Percentiles rank a stretch among this genome's conserved stretches.
Evolutionary conservation across 2,797 vertebrate species (phyloP).

Genomic region (Gouania willdenowi): DNA sequence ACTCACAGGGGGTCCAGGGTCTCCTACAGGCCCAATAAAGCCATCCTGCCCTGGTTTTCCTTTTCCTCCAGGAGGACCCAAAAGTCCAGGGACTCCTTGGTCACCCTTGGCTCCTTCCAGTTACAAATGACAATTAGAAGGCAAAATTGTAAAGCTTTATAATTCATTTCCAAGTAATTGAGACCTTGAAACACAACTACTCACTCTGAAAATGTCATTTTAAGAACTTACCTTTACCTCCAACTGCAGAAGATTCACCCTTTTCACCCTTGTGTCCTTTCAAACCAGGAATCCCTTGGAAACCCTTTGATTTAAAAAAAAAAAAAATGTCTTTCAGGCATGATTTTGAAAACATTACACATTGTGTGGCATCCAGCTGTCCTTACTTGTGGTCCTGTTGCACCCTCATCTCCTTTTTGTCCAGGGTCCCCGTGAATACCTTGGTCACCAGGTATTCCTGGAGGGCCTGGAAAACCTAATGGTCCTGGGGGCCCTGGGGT

Average conservation of each 20-base stretch:
- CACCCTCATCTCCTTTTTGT: conserved; percentile 32
- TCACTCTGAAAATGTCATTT: too few relatives aligned
- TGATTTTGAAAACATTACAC: background rate
- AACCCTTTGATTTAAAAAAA: conserved; percentile 54
- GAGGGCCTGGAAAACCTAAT: conserved; percentile 35
- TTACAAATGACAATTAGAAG: too few relatives aligned
- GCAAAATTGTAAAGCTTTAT: background rate
- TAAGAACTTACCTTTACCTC: conserved; percentile 46
- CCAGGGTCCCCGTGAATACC: conserved; percentile 48
- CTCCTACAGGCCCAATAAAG: conserved; percentile 32
- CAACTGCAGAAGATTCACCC: conserved; percentile 27
- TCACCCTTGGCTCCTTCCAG: conserved; percentile 53
- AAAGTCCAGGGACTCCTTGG: conserved; percentile 30
- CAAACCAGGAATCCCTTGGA: conserved; percentile 38
- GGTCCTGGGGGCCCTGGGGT: conserved; percentile 29
- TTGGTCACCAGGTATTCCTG: conserved; percentile 42
- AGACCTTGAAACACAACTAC: too few relatives aligned
- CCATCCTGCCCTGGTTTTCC: conserved; percentile 46
- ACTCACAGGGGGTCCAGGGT: conserved; percentile 55
- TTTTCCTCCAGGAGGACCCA: conserved; percentile 29
- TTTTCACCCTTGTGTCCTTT: conserved; percentile 61
- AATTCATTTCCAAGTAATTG: too few relatives aligned
- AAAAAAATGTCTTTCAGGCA: background rate
- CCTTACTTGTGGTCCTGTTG: conserved; percentile 41
- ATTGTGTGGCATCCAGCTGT: background rate